phyloP scores from a whole-genome alignment of 2,113 vertebrate species.

The Orthonyx spaldingii region DNA sequence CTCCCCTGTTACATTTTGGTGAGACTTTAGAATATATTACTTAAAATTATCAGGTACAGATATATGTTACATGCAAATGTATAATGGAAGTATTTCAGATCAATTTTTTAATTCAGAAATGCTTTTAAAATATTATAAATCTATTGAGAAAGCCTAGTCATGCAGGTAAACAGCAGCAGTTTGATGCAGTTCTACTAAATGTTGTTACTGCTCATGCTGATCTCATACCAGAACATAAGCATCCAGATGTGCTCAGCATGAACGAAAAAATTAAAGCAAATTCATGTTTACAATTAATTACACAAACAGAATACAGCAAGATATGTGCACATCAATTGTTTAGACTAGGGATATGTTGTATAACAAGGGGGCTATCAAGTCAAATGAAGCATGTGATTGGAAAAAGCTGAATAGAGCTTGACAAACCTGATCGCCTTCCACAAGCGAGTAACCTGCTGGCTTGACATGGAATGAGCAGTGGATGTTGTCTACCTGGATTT shows the following conservation, averaged over 20 bases:
- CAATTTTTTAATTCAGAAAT: not conserved
- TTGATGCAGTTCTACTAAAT: not conserved
- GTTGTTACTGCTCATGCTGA: not conserved
- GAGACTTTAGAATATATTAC: not conserved
- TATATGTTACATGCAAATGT: not conserved
- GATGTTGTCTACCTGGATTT: not conserved
- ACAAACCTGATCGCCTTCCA: accelerated
- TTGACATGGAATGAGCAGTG: not conserved
- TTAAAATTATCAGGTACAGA: not conserved
- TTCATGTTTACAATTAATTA: not conserved
- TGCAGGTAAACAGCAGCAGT: not conserved
- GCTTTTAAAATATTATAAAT: not conserved
- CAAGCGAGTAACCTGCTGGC: not conserved
- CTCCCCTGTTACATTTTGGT: not conserved
- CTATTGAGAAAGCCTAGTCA: not conserved
- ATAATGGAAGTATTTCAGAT: not conserved
- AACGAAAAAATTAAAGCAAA: not conserved
- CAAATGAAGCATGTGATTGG: not conserved
- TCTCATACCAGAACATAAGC: not conserved
- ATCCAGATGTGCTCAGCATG: not conserved
- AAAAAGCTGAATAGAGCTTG: not conserved
- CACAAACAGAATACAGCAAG: not conserved
- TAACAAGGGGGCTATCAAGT: not conserved
- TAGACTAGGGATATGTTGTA: not conserved
- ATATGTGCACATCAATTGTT: not conserved